These are phyloP conservation scores for Nyctalus aviator DNA, from an alignment of 2,797 vertebrate genomes.

Conservation along the genomic window DNA sequence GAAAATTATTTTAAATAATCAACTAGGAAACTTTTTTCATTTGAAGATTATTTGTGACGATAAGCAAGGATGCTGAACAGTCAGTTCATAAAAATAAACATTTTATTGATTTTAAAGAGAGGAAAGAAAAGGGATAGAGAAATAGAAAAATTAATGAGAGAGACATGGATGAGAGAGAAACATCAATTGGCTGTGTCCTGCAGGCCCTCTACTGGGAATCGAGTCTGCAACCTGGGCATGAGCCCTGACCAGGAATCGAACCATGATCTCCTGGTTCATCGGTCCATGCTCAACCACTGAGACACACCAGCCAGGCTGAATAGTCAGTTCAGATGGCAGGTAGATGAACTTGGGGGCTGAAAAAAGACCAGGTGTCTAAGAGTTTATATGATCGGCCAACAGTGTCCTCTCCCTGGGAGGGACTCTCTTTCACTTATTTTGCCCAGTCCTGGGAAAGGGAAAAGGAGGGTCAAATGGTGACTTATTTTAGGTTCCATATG, in stretches of 20 bases:
- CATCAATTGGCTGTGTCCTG: too few relatives aligned
- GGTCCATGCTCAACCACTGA: too few relatives aligned
- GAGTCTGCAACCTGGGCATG: too few relatives aligned
- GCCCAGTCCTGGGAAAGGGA: neutral
- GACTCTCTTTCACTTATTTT: neutral
- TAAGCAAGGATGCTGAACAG: neutral
- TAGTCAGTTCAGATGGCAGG: neutral
- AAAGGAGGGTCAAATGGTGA: neutral
- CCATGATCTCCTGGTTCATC: too few relatives aligned
- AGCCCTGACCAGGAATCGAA: too few relatives aligned
- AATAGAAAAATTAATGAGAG: too few relatives aligned
- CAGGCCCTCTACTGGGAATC: too few relatives aligned
- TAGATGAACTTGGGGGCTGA: neutral
- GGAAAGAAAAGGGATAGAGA: neutral
- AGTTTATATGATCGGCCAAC: neutral
- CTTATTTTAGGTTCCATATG: neutral
- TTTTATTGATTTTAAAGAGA: too few relatives aligned
- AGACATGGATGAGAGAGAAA: too few relatives aligned
- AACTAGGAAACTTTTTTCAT: neutral
- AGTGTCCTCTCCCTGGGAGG: neutral
- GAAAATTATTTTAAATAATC: conserved; percentile 22
- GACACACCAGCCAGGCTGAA: neutral
- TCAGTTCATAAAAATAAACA: neutral
- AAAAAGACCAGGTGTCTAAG: neutral
- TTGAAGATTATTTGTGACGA: conserved; percentile 34